Conservation (phyloP, 2,797 vertebrate species). For the Enteromius treurensis region DNA sequence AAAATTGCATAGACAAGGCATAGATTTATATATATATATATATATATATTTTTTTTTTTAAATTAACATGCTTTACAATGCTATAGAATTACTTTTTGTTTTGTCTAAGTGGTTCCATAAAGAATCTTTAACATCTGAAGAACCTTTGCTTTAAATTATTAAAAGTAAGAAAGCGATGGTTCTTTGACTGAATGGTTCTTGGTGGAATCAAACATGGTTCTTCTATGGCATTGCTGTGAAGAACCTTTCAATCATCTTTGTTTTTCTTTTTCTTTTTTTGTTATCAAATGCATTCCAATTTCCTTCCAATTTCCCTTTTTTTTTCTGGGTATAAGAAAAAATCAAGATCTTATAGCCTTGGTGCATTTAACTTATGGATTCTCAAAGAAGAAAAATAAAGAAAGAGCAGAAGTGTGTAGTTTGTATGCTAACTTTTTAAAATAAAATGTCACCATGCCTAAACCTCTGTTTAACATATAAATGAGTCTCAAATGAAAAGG, state of each 20-base stretch:
- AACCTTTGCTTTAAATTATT: too few species aligned
- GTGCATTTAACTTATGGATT: background rate
- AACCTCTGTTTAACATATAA: slow-evolving; percentile 44
- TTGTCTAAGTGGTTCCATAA: too few species aligned
- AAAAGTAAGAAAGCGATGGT: too few species aligned
- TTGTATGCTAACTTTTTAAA: background rate
- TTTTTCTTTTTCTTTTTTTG: too few species aligned
- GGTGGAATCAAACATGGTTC: too few species aligned
- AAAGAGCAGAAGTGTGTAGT: background rate
- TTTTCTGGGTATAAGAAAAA: background rate
- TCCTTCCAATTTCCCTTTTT: background rate
- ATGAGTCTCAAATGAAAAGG: slow-evolving; percentile 31
- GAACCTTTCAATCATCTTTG: too few species aligned
- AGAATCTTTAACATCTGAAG: too few species aligned
- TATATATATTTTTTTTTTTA: too few species aligned
- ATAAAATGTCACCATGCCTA: background rate
- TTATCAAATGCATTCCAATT: background rate
- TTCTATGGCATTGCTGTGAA: too few species aligned
- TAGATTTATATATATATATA: background rate
- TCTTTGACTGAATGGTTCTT: too few species aligned
- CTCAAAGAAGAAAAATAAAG: background rate
- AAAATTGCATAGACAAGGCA: background rate
- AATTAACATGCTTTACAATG: too few species aligned
- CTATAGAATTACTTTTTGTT: too few species aligned
- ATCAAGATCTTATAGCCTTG: background rate